Percentiles rank a stretch among this genome's conserved stretches.
phyloP scores from a whole-genome alignment of 2,113 vertebrate genomes.

The Sander vitreus region DNA sequence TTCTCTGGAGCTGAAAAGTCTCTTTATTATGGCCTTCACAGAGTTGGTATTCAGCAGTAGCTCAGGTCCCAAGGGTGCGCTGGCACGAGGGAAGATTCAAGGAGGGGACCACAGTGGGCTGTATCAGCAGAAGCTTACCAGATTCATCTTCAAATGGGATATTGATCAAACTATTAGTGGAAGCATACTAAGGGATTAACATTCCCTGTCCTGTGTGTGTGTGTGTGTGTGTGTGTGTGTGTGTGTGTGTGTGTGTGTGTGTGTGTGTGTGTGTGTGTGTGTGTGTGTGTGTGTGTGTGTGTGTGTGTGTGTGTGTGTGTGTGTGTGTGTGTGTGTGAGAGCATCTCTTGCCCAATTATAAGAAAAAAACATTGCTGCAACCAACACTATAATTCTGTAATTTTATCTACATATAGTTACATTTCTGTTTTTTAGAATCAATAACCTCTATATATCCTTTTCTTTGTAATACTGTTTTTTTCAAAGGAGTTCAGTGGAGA shows the following conservation, averaged over 20 bases:
- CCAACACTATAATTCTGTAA: not conserved
- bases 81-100: constrained; percentile 8
- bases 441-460: not conserved
- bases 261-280: not conserved
- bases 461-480: constrained; percentile 2
- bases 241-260: not conserved
- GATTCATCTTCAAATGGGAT: constrained; percentile 70
- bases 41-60: constrained; percentile 49
- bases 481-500: constrained; percentile 85
- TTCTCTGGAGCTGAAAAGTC: constrained; percentile 54
- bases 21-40: constrained; percentile 56
- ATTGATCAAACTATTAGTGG: constrained; percentile 75
- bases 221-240: not conserved
- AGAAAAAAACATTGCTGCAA: not conserved
- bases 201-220: constrained; percentile 11
- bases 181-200: constrained; percentile 48
- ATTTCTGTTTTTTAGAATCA: constrained; percentile 9
- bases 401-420: not conserved
- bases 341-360: not conserved
- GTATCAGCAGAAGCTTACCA: constrained; percentile 60
- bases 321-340: not conserved
- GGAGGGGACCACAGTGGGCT: constrained; percentile 34
- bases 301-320: not conserved
- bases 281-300: not conserved
- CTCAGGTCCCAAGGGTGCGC: constrained; percentile 40